Evolutionary conservation across 2,113 vertebrate species (phyloP), one percentile per base, ranked within the genome.

Genomic region (Propithecus coquereli): DNA sequence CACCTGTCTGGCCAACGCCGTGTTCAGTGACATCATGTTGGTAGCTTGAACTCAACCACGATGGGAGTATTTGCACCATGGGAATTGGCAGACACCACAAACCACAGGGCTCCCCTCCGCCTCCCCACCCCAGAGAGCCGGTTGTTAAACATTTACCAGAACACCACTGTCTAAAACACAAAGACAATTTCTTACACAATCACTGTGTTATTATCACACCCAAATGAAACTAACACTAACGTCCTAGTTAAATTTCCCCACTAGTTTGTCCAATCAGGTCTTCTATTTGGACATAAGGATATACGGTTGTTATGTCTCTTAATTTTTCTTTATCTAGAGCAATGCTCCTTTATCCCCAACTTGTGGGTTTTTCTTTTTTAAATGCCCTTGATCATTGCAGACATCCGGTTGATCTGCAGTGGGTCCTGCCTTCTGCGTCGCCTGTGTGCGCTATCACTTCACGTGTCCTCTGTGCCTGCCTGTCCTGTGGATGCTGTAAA

Each of bases 161-260:
- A 2, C 0, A 1, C 30, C 18, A 1, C 45, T 16, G 13, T 71
- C 57, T 18, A 1, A 61, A 79, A 50, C 25, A 80, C 27, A 9
- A 1, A 23, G 63, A 2, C 18, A 25, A 45, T 80, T 68, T 79
- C 59, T 63, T 65, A 43, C 5, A n/a, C 25, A 27, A 20, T 22
- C 7, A 5, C 20, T 0, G 0, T 0, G 22, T 23, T 43, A 1
- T n/a, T 32, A 4, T 25, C 68, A 71, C 32, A 37, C 61, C n/a
- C 25, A 37, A 37, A 65, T 45, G 25, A 71, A 65, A 87, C 59
- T 8, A 87, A 74, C 25, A 5, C n/a, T 61, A 23, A 8, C 57
- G n/a, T 17, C 68, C 83, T 65, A 57, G 81, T 23, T 32, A 59
- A 10, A 90, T 2, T 3, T 63, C 40, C 43, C 22, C 14, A 25